These are phyloP conservation scores for Microcaecilia unicolor DNA, from an alignment of 2,797 vertebrate genomes.

Conservation along the genomic window DNA sequence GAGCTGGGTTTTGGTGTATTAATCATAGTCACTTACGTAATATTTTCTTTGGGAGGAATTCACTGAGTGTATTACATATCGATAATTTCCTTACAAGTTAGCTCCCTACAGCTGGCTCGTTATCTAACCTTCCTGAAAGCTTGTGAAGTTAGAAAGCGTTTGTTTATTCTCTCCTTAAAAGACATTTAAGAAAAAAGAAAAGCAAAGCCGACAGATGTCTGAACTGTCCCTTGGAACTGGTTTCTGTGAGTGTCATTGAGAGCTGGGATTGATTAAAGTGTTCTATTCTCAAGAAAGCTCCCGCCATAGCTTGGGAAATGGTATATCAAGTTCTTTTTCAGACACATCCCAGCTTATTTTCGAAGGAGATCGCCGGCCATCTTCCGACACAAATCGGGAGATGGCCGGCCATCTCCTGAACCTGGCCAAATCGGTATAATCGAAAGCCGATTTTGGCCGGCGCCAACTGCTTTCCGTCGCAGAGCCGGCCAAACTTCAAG, in stretches of 20 bases:
- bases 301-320: too few relatives aligned
- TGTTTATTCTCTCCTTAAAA: constrained; percentile 34
- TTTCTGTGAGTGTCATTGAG: not conserved
- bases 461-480: too few relatives aligned
- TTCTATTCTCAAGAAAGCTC: not conserved
- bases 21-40: constrained; percentile 51
- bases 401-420: too few relatives aligned
- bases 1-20: constrained; percentile 33
- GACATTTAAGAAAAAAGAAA: constrained; percentile 14
- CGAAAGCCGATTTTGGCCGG: too few relatives aligned
- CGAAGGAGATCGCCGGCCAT: too few relatives aligned
- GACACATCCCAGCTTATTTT: too few relatives aligned
- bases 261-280: not conserved
- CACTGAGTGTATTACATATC: constrained; percentile 40
- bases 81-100: constrained; percentile 16
- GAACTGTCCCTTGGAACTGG: not conserved
- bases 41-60: constrained; percentile 42
- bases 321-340: too few relatives aligned
- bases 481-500: too few relatives aligned
- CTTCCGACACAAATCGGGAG: too few relatives aligned
- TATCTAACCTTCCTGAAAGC: constrained; percentile 7
- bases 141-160: constrained; percentile 14
- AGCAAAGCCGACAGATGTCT: not conserved
- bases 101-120: constrained; percentile 22
- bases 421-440: too few relatives aligned